A percentile compares a stretch with the other conserved stretches of the same genome.
These are phyloP conservation scores for Amphiprion ocellaris DNA, from an alignment of 2,113 vertebrate species.

Conservation along the genomic window DNA sequence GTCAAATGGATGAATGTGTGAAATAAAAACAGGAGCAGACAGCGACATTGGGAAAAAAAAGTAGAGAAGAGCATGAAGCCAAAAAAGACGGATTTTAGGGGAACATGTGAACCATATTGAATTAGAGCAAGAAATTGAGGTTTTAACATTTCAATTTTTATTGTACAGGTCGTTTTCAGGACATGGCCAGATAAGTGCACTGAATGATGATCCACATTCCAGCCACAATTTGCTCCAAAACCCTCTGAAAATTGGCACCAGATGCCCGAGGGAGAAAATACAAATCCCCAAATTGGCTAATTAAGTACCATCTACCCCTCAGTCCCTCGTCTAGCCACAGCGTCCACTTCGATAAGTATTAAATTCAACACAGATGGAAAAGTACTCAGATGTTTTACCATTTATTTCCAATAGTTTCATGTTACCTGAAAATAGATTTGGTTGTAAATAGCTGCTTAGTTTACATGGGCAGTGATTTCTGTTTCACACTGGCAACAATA, in stretches of 20 bases:
- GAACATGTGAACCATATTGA: background rate
- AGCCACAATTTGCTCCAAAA: constrained; percentile 69
- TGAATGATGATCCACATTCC: constrained; percentile 71
- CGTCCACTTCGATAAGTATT: constrained; percentile 69
- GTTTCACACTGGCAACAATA: background rate
- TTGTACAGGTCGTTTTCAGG: constrained; percentile 20
- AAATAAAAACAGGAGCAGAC: constrained; percentile 52
- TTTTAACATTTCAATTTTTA: constrained; percentile 22
- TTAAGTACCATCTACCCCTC: constrained; percentile 65
- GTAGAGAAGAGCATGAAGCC: background rate
- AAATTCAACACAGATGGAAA: constrained; percentile 82
- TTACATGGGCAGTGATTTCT: constrained; percentile 2
- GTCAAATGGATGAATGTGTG: constrained; percentile 48
- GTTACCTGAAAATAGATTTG: constrained; percentile 62
- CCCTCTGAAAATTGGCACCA: constrained; percentile 80
- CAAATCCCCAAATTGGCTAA: constrained; percentile 83
- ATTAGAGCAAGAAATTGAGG: background rate
- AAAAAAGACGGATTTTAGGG: constrained; percentile 9
- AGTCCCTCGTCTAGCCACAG: constrained; percentile 58
- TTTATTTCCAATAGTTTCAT: constrained; percentile 76
- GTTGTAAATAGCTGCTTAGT: constrained; percentile 39
- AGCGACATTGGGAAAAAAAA: constrained; percentile 23
- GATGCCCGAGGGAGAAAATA: constrained; percentile 79
- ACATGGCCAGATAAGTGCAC: constrained; percentile 49
- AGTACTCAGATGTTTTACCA: constrained; percentile 70